These are phyloP conservation scores for Phoxinus dragarum DNA, from an alignment of 2,797 vertebrate genomes.

Conservation along the genomic window DNA sequence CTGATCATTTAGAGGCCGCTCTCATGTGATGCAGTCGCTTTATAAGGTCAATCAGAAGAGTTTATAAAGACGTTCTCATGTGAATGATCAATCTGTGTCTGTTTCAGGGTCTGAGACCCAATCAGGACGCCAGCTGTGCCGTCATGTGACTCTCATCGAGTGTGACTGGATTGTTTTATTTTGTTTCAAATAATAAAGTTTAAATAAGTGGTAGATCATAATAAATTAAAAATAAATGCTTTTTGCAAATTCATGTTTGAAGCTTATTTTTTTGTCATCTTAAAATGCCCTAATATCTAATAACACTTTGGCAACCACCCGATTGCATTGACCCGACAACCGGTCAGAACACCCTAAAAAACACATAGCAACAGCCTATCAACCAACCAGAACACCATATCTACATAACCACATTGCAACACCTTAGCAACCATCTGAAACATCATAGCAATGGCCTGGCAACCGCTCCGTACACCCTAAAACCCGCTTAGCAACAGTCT, in stretches of 20 bases:
- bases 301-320: too few species aligned
- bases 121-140: slow-evolving; percentile 9
- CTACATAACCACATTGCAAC: background rate
- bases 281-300: background rate
- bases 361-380: too few species aligned
- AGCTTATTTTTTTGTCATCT: background rate
- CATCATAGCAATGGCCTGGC: background rate
- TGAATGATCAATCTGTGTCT: background rate
- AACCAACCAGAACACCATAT: rapidly evolving
- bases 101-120: slow-evolving; percentile 2
- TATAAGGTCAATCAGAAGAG: background rate
- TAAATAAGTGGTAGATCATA: background rate
- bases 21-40: background rate
- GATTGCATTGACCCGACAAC: too few species aligned
- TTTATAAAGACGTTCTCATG: background rate
- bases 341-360: too few species aligned
- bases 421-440: background rate
- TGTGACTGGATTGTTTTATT: background rate
- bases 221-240: slow-evolving; percentile 27
- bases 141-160: background rate
- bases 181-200: slow-evolving; percentile 16
- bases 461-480: too few species aligned
- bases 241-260: background rate
- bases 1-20: background rate
- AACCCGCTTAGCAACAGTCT: too few species aligned